Evolutionary conservation across 2,797 vertebrate species (phyloP).

Genomic region (Fratercula arctica): DNA sequence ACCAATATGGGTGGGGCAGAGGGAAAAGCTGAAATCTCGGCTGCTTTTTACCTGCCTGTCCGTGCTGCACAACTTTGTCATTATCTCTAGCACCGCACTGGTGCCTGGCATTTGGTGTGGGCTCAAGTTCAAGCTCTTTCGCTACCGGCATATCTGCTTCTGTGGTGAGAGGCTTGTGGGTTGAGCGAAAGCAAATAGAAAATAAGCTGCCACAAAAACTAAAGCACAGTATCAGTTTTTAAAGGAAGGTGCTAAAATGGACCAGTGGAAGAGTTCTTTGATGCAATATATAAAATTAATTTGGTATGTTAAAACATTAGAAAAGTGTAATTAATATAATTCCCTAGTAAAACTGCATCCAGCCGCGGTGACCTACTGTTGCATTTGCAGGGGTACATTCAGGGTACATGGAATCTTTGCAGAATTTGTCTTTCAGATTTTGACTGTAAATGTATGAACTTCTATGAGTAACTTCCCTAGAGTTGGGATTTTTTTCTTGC

Average conservation of each 20-base stretch:
- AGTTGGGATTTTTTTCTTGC: background rate
- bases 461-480: background rate
- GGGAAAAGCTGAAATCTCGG: background rate
- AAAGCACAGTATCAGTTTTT: background rate
- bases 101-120: background rate
- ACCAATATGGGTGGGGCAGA: background rate
- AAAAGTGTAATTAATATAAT: background rate
- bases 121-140: background rate
- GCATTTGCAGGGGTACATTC: accelerated
- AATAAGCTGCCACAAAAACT: background rate
- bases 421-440: background rate
- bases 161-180: background rate
- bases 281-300: background rate
- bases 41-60: background rate
- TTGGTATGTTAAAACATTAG: background rate
- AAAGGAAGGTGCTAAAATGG: background rate
- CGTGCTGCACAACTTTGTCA: accelerated
- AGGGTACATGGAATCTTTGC: accelerated
- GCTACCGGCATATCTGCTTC: accelerated
- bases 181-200: background rate
- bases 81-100: no score
- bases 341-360: background rate
- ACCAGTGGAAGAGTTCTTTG: background rate
- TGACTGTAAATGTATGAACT: background rate
- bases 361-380: accelerated